A percentile compares a stretch with the other conserved stretches of the same genome.
These are phyloP conservation scores for Temnothorax nylanderi DNA, from an alignment of 1,140 invertebrate genomes.

Conservation along the genomic window DNA sequence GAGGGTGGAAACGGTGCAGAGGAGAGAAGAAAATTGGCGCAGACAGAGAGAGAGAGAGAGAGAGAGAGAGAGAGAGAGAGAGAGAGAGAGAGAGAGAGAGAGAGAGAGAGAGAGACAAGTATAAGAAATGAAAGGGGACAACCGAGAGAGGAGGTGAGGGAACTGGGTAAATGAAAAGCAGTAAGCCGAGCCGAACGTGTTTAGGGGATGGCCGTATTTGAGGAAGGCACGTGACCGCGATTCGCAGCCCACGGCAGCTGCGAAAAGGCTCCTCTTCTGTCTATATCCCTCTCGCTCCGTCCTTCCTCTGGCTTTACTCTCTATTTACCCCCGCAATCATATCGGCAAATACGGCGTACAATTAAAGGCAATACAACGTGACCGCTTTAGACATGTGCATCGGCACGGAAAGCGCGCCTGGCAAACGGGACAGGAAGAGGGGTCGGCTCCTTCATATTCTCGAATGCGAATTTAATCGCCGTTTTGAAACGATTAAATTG, in stretches of 20 bases:
- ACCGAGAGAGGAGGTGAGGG: neutral
- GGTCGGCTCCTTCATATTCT: slow-evolving; percentile 1
- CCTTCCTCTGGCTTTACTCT: slow-evolving; percentile 14
- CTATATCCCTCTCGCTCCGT: neutral
- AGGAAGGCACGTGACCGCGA: slow-evolving; percentile 71
- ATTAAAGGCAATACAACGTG: slow-evolving; percentile 75
- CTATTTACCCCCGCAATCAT: slow-evolving; percentile 73
- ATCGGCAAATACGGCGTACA: slow-evolving; percentile 70
- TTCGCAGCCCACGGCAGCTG: slow-evolving; percentile 66
- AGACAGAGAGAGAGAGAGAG: neutral
- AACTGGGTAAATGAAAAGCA: slow-evolving; percentile 72
- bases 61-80: too few relatives aligned
- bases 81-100: too few relatives aligned
- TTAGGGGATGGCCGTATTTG: slow-evolving; percentile 68
- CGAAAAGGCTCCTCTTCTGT: slow-evolving; percentile 70
- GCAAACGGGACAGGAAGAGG: neutral
- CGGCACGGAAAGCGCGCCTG: slow-evolving; percentile 65
- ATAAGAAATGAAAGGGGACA: slow-evolving; percentile 24
- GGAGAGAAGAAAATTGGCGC: slow-evolving; percentile 3
- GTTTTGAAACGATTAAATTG: neutral
- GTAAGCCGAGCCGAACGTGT: slow-evolving; percentile 72
- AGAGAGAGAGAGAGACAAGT: neutral
- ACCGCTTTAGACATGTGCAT: slow-evolving; percentile 71
- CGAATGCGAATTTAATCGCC: slow-evolving; percentile 42
- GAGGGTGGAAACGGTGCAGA: slow-evolving; percentile 1